Evolutionary conservation across 2,888 invertebrate species (phyloP).

Genomic region (Drosophila differens): DNA sequence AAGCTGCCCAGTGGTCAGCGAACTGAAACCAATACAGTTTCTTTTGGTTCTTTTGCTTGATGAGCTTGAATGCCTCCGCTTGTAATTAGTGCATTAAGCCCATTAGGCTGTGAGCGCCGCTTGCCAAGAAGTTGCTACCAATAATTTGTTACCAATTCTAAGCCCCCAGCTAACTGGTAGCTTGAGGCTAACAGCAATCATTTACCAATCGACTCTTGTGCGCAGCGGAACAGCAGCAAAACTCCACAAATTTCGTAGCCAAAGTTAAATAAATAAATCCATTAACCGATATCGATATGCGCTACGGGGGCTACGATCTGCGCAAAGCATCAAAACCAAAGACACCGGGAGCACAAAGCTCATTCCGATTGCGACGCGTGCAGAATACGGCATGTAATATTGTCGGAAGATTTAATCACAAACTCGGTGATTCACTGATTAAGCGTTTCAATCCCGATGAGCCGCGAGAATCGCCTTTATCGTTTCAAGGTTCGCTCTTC

Average conservation of each 20-base stretch:
- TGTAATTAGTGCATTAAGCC: constrained; percentile 83
- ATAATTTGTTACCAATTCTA: constrained; percentile 55
- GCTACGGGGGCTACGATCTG: constrained; percentile 85
- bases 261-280: background rate
- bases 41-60: constrained; percentile 28
- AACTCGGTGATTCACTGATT: constrained; percentile 75
- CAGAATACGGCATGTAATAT: constrained; percentile 83
- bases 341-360: constrained; percentile 62
- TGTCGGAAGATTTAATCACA: constrained; percentile 82
- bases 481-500: constrained; percentile 84
- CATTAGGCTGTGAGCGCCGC: constrained; percentile 45
- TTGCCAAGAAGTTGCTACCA: constrained; percentile 27
- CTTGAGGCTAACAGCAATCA: constrained; percentile 37
- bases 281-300: constrained; percentile 72
- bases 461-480: constrained; percentile 82
- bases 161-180: constrained; percentile 8
- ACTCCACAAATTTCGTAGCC: background rate
- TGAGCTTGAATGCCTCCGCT: constrained; percentile 74
- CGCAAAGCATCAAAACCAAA: constrained; percentile 83
- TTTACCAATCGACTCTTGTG: constrained; percentile 51
- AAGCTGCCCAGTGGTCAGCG: constrained; percentile 72
- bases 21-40: constrained; percentile 63
- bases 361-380: constrained; percentile 81
- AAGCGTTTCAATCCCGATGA: constrained; percentile 55
- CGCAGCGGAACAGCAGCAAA: constrained; percentile 33